phyloP scores from a whole-genome alignment of 2,797 vertebrate species.

The Tauraco hartlaubi region DNA sequence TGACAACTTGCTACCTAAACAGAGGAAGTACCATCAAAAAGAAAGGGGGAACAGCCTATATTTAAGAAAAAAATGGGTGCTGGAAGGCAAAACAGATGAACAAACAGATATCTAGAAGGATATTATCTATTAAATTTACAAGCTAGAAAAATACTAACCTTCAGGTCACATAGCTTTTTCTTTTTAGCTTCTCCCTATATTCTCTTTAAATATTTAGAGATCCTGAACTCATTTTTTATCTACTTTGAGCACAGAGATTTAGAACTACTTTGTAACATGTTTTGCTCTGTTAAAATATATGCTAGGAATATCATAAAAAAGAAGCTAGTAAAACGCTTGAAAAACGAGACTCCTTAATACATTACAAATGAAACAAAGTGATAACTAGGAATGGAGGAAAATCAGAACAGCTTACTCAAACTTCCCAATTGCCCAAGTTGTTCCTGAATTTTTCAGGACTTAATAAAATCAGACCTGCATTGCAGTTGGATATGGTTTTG shows the following conservation, averaged over 20 bases:
- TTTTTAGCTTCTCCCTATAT: background rate
- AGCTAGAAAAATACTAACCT: background rate
- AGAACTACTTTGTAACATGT: background rate
- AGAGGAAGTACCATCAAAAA: background rate
- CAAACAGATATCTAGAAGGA: background rate
- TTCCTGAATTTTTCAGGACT: background rate
- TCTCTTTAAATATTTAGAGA: conserved; percentile 14
- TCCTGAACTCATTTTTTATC: background rate
- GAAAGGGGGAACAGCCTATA: background rate
- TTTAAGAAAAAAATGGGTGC: background rate
- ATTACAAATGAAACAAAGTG: background rate
- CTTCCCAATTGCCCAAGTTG: background rate
- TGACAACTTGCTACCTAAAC: background rate
- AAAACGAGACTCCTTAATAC: background rate
- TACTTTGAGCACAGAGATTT: background rate
- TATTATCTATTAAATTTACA: background rate
- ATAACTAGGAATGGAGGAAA: background rate
- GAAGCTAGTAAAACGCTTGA: background rate
- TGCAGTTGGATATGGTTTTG: background rate
- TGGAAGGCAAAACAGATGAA: background rate
- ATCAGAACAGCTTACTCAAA: background rate
- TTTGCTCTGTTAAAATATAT: background rate
- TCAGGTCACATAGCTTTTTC: background rate
- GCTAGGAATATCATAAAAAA: background rate
- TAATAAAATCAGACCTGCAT: background rate